Percentiles rank a stretch among this genome's conserved stretches.
These are phyloP conservation scores for Zaprionus capensis DNA, from an alignment of 1,140 invertebrate genomes.

Conservation along the genomic window DNA sequence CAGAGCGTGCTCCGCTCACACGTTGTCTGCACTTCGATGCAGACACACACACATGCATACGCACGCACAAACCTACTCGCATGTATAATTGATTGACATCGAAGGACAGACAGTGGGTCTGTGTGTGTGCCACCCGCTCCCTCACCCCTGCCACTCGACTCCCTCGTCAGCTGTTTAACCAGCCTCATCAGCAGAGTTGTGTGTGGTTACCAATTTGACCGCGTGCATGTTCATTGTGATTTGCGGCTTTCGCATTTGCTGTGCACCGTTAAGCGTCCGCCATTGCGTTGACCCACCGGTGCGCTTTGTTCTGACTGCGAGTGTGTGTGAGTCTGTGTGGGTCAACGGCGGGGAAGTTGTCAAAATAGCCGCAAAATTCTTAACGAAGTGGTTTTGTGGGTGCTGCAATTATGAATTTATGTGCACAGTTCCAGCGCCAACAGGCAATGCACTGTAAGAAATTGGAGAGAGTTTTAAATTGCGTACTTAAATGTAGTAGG, in stretches of 20 bases:
- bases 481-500: background rate
- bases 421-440: constrained; percentile 20
- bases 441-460: background rate
- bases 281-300: background rate
- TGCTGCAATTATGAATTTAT: constrained; percentile 82
- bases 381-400: constrained; percentile 80
- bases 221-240: constrained; percentile 72
- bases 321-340: background rate
- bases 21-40: background rate
- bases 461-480: background rate
- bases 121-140: background rate
- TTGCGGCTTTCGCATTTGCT: constrained; percentile 70
- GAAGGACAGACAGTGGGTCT: background rate
- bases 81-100: constrained; percentile 20
- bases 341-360: constrained; percentile 41
- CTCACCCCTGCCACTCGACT: background rate
- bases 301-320: background rate
- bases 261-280: constrained; percentile 11
- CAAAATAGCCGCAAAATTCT: constrained; percentile 72
- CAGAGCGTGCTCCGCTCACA: constrained; percentile 11
- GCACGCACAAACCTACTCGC: background rate
- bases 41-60: background rate
- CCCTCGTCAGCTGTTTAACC: constrained; percentile 15
- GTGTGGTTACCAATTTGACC: constrained; percentile 58
- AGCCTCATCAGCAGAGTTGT: constrained; percentile 65